Percentiles rank a stretch among this genome's conserved stretches.
Evolutionary conservation across 2,113 vertebrate species (phyloP).

Genomic region (Poeciliopsis occidentalis): DNA sequence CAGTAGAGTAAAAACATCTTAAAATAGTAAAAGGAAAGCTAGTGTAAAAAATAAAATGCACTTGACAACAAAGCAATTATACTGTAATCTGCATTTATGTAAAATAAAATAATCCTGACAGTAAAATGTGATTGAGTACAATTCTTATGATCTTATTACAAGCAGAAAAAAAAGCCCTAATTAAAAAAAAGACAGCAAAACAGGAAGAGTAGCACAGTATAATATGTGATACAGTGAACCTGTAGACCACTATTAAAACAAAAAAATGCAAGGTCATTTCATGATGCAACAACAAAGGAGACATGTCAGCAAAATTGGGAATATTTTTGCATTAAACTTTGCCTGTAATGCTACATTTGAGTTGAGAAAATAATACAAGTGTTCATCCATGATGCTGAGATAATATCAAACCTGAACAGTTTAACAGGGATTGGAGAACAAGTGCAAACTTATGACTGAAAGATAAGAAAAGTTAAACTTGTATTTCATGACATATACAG

Average conservation of each 20-base stretch:
- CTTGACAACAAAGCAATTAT: neutral
- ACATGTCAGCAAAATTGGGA: neutral
- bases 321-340: neutral
- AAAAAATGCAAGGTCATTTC: neutral
- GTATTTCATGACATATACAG: neutral
- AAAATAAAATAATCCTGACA: neutral
- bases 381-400: neutral
- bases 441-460: constrained; percentile 8
- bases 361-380: neutral
- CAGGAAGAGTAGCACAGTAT: neutral
- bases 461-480: neutral
- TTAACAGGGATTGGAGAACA: neutral
- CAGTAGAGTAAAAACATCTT: neutral
- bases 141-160: neutral
- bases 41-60: neutral
- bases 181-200: neutral
- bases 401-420: neutral
- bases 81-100: neutral
- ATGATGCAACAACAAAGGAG: neutral
- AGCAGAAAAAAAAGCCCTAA: neutral
- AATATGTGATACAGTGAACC: neutral
- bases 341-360: neutral
- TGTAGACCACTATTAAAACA: neutral
- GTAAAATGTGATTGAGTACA: neutral
- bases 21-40: neutral